These are phyloP conservation scores for Poecilia velifera DNA, from an alignment of 2,797 vertebrate species.

Conservation along the genomic window DNA sequence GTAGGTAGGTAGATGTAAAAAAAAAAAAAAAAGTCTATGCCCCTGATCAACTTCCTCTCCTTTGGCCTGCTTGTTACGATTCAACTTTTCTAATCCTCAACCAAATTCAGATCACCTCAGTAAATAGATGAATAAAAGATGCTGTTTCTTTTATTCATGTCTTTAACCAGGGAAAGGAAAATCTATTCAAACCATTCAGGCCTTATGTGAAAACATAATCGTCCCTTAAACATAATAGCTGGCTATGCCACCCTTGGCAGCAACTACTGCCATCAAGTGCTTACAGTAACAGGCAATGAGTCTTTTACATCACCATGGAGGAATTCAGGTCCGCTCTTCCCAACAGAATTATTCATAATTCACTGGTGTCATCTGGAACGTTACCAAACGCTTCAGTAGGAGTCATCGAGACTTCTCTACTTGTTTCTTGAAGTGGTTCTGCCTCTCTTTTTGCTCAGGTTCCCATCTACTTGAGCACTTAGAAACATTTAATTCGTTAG, in stretches of 20 bases:
- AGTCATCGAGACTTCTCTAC: not conserved
- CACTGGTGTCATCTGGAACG: not conserved
- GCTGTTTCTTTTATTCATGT: not conserved
- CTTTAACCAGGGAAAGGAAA: not conserved
- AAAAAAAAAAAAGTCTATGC: not conserved
- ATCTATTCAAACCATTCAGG: not conserved
- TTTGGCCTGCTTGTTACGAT: not conserved
- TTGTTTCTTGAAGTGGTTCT: too few relatives aligned
- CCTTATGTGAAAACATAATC: not conserved
- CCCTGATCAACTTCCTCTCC: not conserved
- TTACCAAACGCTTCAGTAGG: not conserved
- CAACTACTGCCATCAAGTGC: not conserved
- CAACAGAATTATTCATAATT: not conserved
- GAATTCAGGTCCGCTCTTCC: not conserved
- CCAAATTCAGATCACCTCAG: not conserved
- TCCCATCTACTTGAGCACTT: not conserved
- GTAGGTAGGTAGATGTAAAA: not conserved
- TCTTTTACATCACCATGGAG: not conserved
- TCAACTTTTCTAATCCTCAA: not conserved
- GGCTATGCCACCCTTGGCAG: not conserved
- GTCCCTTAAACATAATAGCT: not conserved
- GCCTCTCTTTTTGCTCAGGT: not conserved
- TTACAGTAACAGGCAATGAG: not conserved
- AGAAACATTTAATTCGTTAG: not conserved
- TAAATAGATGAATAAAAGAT: not conserved